Base-by-base conservation (phyloP, 1,140 invertebrate genomes). In the Ips typographus region DNA sequence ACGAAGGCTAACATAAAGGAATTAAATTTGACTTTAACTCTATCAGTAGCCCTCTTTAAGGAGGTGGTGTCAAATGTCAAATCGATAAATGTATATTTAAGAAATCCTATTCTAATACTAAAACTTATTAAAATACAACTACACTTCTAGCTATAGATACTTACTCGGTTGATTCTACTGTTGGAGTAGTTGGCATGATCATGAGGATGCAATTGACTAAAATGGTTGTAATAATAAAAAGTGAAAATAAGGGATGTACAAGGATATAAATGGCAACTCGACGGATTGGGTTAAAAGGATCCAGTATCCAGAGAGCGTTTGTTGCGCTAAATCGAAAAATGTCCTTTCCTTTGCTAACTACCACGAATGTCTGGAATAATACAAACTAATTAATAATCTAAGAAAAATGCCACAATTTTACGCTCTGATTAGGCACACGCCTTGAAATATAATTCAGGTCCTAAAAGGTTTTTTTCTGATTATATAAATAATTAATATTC, bases 281-380 rank as follows among this genome's bases (percentile, higher is more conserved):
- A 84, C 96, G 91, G 83, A 98, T 92, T 73, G 95, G 95, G 86
- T 98, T 98, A 86, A 98, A 98, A 73, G 96, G 96, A 84, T 94
- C 92, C 78, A 99, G 87, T 80, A 96, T 87, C 89, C 91, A 98
- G 82, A 98, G 85, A 81, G 95, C 95, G 83, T 98, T 91, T 75
- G 94, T 95, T 79, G 96, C 94, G 85, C 93, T 96, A 88, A 98
- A 99, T 84, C 96, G 90, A 88, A 95, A 98, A 86, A 98, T 97
- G 85, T 96, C 94, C 88, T 95, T 96, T 85, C 96, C 95, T 88
- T 93, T 97, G 86, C 94, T 98, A 84, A 99, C 88, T 78, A 99
- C 96, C 86, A 97, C 91, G 87, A 98, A 98, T 81, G 95, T 98
- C 96, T 98, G 88, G 65, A 87, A 79, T 79, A 83, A 82, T 80